Conservation (phyloP, 2,113 vertebrate genomes). For the Notothenia coriiceps region DNA sequence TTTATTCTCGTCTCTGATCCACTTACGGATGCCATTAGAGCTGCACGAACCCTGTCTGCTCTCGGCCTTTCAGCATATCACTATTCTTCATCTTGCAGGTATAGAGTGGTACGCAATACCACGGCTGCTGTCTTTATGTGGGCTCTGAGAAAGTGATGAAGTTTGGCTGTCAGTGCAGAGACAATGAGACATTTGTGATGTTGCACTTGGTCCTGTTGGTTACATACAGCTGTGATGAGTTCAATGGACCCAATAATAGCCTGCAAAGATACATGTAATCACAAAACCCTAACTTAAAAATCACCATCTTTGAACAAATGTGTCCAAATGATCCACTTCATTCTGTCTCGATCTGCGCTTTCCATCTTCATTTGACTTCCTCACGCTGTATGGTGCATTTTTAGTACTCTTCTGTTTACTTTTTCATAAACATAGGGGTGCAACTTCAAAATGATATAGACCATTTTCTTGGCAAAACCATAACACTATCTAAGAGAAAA, state of each 20-base stretch:
- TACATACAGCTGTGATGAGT: slow-evolving; percentile 53
- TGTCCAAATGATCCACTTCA: neutral
- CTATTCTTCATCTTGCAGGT: slow-evolving; percentile 32
- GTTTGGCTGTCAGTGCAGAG: slow-evolving; percentile 44
- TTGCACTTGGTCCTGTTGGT: slow-evolving; percentile 9
- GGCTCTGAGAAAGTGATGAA: slow-evolving; percentile 53
- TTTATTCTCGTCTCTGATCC: slow-evolving; percentile 43
- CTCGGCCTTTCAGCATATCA: slow-evolving; percentile 38
- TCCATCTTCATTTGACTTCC: neutral
- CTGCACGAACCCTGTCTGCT: slow-evolving; percentile 56
- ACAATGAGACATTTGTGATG: slow-evolving; percentile 64
- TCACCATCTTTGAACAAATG: neutral
- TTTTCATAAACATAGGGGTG: neutral
- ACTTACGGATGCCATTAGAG: slow-evolving; percentile 61
- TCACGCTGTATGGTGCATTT: neutral
- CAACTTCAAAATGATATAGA: too few relatives aligned
- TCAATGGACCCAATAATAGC: slow-evolving; percentile 26
- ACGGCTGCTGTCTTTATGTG: slow-evolving; percentile 57
- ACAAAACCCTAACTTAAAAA: neutral
- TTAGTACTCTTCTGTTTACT: neutral
- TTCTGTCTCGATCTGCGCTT: neutral
- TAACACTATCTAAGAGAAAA: neutral
- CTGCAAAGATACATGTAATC: slow-evolving; percentile 12
- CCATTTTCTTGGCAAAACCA: neutral
- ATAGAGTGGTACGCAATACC: slow-evolving; percentile 28